phyloP scores from a whole-genome alignment of 1,140 invertebrate genomes.

The Tyrophagus putrescentiae region DNA sequence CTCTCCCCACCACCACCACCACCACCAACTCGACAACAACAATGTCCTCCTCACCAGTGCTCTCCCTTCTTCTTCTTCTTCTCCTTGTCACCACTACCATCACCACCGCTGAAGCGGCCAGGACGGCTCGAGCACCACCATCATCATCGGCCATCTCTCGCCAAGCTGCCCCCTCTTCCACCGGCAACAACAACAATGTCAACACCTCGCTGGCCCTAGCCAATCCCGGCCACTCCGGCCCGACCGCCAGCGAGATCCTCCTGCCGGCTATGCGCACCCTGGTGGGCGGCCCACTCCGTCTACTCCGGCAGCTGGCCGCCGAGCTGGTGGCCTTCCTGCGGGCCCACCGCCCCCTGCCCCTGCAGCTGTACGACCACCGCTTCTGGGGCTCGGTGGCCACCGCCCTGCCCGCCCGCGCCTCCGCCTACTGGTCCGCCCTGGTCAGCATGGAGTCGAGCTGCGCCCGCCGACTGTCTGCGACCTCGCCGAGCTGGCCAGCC shows the following conservation, averaged over 20 bases:
- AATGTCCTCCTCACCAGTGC: no score
- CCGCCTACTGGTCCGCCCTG: neutral
- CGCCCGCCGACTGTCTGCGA: neutral
- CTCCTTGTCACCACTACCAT: no score
- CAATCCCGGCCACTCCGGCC: neutral
- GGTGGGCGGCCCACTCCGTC: neutral
- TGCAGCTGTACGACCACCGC: neutral
- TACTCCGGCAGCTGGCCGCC: neutral
- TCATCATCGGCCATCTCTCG: no score
- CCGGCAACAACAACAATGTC: no score
- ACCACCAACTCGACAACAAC: no score
- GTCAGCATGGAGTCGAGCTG: neutral
- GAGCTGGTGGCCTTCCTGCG: neutral
- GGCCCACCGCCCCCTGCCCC: neutral
- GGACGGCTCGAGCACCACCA: no score
- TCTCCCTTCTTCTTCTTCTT: no score
- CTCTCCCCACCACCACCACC: no score
- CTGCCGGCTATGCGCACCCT: neutral
- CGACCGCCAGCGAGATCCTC: neutral
- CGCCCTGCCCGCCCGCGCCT: neutral
- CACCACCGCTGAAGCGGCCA: no score
- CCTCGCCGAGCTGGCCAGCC: neutral
- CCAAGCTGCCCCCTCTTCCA: no score
- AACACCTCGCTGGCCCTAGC: no score
- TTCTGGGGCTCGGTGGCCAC: neutral